These are phyloP conservation scores for Ammodramus savannarum DNA, from an alignment of 2,113 vertebrate genomes.

Conservation along the genomic window DNA sequence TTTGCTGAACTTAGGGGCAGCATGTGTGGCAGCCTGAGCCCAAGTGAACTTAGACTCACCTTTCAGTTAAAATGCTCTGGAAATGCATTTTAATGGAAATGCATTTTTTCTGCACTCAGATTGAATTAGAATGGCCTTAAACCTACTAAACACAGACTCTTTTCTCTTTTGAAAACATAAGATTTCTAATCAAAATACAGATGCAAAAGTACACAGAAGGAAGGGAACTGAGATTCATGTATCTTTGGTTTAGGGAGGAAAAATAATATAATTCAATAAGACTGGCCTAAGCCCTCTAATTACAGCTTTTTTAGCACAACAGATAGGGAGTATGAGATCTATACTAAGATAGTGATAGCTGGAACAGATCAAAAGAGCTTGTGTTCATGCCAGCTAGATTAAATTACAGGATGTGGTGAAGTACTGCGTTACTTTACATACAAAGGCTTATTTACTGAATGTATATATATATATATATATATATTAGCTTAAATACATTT, in stretches of 20 bases:
- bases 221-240: constrained; percentile 31
- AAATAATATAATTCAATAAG: constrained; percentile 66
- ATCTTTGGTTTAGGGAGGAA: constrained; percentile 30
- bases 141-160: neutral
- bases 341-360: constrained; percentile 61
- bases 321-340: constrained; percentile 69
- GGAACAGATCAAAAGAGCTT: constrained; percentile 67
- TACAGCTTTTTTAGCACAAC: constrained; percentile 64
- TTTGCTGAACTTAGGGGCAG: neutral
- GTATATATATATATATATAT: neutral
- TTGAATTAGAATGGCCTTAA: constrained; percentile 62
- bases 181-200: constrained; percentile 58
- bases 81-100: neutral
- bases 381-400: constrained; percentile 48
- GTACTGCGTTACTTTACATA: constrained; percentile 44
- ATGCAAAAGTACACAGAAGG: neutral
- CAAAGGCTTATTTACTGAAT: constrained; percentile 19
- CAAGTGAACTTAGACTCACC: constrained; percentile 47
- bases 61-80: constrained; percentile 22
- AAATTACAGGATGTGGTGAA: constrained; percentile 68
- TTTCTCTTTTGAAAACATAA: constrained; percentile 39
- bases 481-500: neutral
- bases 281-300: constrained; percentile 59
- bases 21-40: neutral
- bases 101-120: neutral